Base-by-base conservation (phyloP, 2,888 invertebrate genomes). In the Phaedon cochleariae region DNA sequence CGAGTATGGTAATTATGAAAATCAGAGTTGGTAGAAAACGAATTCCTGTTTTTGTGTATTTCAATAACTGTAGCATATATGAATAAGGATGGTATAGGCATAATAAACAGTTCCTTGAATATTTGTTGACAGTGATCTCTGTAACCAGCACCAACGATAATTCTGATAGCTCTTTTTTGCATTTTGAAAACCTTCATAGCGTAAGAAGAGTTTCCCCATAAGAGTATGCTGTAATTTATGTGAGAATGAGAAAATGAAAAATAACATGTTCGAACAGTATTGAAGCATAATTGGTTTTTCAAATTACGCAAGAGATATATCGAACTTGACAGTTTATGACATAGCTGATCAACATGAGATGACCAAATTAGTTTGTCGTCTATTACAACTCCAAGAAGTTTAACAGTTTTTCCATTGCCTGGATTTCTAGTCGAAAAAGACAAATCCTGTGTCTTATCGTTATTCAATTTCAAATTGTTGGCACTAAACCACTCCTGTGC, bases 131-230 rank as follows among this genome's bases (percentile, higher is more conserved):
- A 46, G 46, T 46, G 46, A 46, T 34, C 12, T 34, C 12, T 34
- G 34, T 34, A 34, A 12, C 34, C 34, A 34, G 46, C 46, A 46
- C 46, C 46, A 46, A 26, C 26, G 26, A 26, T 26, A 26, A 26
- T 26, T 26, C 26, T 26, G 26, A 26, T 26, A 26, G 26, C n/a
- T 17, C 41, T 41, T 41, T 41, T 41, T 41, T 41, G 41, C 41
- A 41, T 41, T 41, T 41, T 41, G 46, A 18, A 46, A 20, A 46
- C 46, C 46, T 46, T 46, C 46, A 46, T 46, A 46, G 46, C 46
- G 46, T 46, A 17, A 46, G 9, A 46, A 12, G 46, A 46, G 46
- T 46, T 46, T 6, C 46, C 20, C 46, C 46, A 46, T 46, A 46
- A 12, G 12, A 34, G 34, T 12, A 34, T 12, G 34, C 34, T 12